Percentiles rank a stretch among this genome's conserved stretches.
phyloP scores from a whole-genome alignment of 2,113 vertebrate species.

The Mustela nigripes region DNA sequence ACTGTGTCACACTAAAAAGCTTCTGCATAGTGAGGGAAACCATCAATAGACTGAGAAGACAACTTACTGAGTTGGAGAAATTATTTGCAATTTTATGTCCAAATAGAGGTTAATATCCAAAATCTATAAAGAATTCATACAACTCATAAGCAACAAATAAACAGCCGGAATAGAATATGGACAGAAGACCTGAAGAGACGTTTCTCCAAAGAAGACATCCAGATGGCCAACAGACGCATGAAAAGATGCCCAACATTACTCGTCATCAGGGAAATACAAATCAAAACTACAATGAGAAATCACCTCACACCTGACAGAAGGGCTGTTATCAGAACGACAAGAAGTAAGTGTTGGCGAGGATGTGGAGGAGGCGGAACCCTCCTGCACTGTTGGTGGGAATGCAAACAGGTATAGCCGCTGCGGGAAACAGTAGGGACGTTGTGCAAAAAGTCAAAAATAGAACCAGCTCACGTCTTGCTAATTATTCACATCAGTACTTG shows the following conservation, averaged over 20 bases:
- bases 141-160: background rate
- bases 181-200: background rate
- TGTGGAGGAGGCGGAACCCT: background rate
- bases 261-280: background rate
- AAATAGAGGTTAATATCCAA: background rate
- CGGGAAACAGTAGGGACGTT: background rate
- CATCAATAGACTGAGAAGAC: background rate
- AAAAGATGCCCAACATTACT: background rate
- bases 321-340: background rate
- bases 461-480: background rate
- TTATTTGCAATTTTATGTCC: background rate
- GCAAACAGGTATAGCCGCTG: background rate
- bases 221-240: background rate
- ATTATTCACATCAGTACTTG: background rate
- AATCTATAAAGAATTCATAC: background rate
- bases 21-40: background rate
- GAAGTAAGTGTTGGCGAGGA: background rate
- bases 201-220: background rate
- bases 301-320: background rate
- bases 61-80: background rate
- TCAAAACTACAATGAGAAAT: background rate
- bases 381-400: background rate
- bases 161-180: background rate
- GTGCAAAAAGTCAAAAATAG: background rate
- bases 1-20: background rate